A percentile compares a stretch with the other conserved stretches of the same genome.
Conservation (phyloP, 2,888 invertebrate genomes). For the Nomada lathburiana region DNA sequence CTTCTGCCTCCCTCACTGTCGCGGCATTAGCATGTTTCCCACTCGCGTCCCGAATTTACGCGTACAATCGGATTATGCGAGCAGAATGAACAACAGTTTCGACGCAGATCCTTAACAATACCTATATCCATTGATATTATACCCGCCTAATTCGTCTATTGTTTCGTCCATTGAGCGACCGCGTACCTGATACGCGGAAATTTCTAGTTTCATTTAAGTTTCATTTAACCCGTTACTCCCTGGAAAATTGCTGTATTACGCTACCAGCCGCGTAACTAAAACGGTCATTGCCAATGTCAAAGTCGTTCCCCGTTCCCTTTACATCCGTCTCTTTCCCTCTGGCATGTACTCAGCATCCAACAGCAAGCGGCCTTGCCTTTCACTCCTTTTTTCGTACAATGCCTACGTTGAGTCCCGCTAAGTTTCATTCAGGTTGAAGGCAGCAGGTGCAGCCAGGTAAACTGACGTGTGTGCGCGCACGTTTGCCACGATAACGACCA, state of each 20-base stretch:
- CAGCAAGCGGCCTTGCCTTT: constrained; percentile 61
- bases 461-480: neutral
- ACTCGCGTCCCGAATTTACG: neutral
- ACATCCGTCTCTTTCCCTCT: neutral
- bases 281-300: constrained; percentile 59
- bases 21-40: too few species aligned
- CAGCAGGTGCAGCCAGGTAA: constrained; percentile 40
- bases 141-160: neutral
- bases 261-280: constrained; percentile 16
- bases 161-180: neutral
- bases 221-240: constrained; percentile 19
- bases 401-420: constrained; percentile 68
- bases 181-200: neutral
- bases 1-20: too few species aligned
- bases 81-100: constrained; percentile 3
- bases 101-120: neutral
- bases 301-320: constrained; percentile 21
- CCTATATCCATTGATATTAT: neutral
- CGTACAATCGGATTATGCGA: neutral
- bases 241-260: constrained; percentile 15
- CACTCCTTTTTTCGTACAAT: constrained; percentile 58
- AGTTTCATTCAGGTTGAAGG: constrained; percentile 59
- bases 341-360: constrained; percentile 44
- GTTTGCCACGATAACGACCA: constrained; percentile 24
- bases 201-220: constrained; percentile 13